A percentile compares a stretch with the other conserved stretches of the same genome.
Conservation (phyloP, 2,888 invertebrate genomes). For the Oxycera nigricornis region DNA sequence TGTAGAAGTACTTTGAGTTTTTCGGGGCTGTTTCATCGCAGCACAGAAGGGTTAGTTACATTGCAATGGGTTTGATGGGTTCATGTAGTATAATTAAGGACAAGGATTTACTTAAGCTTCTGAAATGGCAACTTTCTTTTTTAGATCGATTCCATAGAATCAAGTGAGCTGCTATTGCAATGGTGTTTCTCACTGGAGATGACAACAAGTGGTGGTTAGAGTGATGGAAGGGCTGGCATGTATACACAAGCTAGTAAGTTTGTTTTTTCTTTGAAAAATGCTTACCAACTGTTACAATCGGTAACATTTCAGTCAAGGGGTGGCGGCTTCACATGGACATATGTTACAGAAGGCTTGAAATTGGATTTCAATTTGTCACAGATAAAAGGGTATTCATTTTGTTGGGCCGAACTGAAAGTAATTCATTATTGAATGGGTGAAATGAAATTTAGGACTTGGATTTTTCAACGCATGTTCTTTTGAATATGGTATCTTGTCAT, state of each 20-base stretch:
- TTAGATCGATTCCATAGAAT: not conserved
- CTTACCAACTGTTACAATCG: not conserved
- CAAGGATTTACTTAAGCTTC: slow-evolving; percentile 31
- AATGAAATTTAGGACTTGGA: too few relatives aligned
- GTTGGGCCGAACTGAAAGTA: not conserved
- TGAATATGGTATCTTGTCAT: too few relatives aligned
- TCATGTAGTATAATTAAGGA: slow-evolving; percentile 31
- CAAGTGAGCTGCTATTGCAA: not conserved
- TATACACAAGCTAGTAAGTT: not conserved
- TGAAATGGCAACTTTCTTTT: slow-evolving; percentile 29
- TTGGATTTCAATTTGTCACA: slow-evolving; percentile 33
- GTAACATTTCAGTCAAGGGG: not conserved
- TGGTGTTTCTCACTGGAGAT: not conserved
- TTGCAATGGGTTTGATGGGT: slow-evolving; percentile 10
- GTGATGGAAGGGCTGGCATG: not conserved
- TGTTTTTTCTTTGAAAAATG: not conserved
- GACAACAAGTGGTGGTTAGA: slow-evolving; percentile 19
- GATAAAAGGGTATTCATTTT: slow-evolving; percentile 11
- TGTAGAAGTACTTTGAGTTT: not conserved
- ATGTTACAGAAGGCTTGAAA: slow-evolving; percentile 14
- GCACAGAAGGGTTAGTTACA: not conserved
- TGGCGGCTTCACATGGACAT: not conserved
- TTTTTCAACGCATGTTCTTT: too few relatives aligned
- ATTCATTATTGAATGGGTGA: too few relatives aligned
- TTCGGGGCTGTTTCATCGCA: not conserved